Percentiles rank a stretch among this genome's conserved stretches.
phyloP scores from a whole-genome alignment of 2,888 invertebrate genomes.

The Mesorhabditis spiculigera region DNA sequence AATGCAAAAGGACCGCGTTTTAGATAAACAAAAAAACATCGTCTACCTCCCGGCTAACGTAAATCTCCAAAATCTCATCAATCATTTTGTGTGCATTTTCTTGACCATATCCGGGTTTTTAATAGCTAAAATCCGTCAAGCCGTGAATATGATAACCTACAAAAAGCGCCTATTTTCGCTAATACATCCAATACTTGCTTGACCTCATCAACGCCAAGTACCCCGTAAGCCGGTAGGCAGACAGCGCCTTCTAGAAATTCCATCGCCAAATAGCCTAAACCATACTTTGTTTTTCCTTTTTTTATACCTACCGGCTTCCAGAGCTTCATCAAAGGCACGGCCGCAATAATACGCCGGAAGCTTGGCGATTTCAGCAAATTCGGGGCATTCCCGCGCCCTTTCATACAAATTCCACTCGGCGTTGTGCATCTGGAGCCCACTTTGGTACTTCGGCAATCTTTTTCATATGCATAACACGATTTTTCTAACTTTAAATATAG shows the following conservation, averaged over 20 bases:
- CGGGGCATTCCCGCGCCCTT: neutral
- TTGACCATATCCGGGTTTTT: neutral
- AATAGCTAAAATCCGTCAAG: neutral
- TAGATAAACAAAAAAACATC: no score
- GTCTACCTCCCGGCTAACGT: neutral
- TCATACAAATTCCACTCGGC: neutral
- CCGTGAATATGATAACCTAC: neutral
- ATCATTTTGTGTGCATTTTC: neutral
- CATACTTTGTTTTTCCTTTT: neutral
- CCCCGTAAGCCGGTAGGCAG: constrained; percentile 5
- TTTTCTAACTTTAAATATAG: no score
- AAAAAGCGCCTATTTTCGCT: neutral
- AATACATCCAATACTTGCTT: neutral
- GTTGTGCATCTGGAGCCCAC: constrained; percentile 1
- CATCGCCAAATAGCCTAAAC: constrained; percentile 1
- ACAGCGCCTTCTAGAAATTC: neutral
- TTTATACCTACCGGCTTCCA: neutral
- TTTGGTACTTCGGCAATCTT: neutral
- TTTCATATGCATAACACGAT: no score
- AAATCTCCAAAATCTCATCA: neutral
- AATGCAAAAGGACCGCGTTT: no score
- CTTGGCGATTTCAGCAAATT: neutral
- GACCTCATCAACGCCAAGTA: neutral
- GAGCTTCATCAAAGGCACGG: neutral
- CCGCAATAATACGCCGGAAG: constrained; percentile 4